A percentile compares a stretch with the other conserved stretches of the same genome.
phyloP scores from a whole-genome alignment of 1,140 invertebrate genomes.

The Notospermus geniculatus region DNA sequence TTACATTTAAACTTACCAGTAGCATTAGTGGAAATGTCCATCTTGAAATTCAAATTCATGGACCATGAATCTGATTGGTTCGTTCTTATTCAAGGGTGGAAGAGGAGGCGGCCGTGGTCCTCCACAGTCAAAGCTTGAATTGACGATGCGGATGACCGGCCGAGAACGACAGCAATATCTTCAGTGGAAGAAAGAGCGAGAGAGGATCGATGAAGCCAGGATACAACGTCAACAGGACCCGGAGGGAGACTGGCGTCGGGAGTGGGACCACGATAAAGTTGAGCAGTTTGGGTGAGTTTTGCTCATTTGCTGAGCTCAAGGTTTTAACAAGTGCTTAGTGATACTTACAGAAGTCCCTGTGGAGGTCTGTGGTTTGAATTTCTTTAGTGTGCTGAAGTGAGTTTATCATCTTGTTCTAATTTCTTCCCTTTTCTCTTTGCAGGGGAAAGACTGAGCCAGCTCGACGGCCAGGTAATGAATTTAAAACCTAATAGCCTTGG shows the following conservation, averaged over 20 bases:
- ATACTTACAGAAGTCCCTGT: too few relatives aligned
- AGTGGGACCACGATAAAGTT: constrained; percentile 47
- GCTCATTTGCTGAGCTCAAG: too few relatives aligned
- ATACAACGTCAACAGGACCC: constrained; percentile 39
- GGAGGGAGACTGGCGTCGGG: constrained; percentile 44
- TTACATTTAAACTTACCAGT: too few relatives aligned
- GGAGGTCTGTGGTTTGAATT: too few relatives aligned
- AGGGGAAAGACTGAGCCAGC: constrained; percentile 32
- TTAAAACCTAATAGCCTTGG: too few relatives aligned
- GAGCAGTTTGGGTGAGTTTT: constrained; percentile 33
- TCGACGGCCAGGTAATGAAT: constrained; percentile 38
- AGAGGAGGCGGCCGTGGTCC: constrained; percentile 26
- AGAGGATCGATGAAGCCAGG: constrained; percentile 42
- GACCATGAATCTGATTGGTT: too few relatives aligned
- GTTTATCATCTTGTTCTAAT: background rate
- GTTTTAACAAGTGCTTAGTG: too few relatives aligned
- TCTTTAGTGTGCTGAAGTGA: too few relatives aligned
- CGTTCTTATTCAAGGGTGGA: background rate
- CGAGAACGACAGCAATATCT: constrained; percentile 41
- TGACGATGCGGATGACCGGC: constrained; percentile 46
- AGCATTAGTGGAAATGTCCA: too few relatives aligned
- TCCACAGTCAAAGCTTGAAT: constrained; percentile 40
- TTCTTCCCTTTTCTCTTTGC: background rate
- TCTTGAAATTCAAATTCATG: too few relatives aligned
- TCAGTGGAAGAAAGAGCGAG: constrained; percentile 46